Evolutionary conservation across 2,113 vertebrate species (phyloP), one percentile per base, ranked within the genome.

Genomic region (Mirza zaza): DNA sequence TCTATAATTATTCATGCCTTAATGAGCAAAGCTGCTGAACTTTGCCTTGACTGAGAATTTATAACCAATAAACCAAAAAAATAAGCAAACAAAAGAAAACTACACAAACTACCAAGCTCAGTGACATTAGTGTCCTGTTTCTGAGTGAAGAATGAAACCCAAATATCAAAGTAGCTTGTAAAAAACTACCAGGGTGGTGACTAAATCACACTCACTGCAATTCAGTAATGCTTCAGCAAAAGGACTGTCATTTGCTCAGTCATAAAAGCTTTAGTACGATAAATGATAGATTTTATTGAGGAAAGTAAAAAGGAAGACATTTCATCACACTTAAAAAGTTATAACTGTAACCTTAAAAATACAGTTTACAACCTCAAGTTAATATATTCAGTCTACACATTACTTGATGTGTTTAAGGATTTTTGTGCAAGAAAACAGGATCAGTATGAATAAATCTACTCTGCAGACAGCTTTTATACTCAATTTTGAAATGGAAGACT

Each of bases 281-380:
- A 97, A 98, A 98, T 98, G 97, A 98, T 71, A 97, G 81, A 96
- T 98, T 98, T 98, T 98, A 98, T 89, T 97, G 94, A 97, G 94
- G 71, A 97, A 87, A 86, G 93, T 98, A 98, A 98, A 97, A 98
- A 98, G 29, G 75, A 97, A 97, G 97, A 95, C 93, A 98, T 97
- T 98, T 97, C 87, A 98, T 98, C 98, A 97, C 87, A 97, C 92
- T 98, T 98, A 98, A 98, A 97, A 98, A 98, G 97, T 97, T 97
- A 80, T 97, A 97, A 97, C 96, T 96, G 85, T 96, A 98, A 98
- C 97, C 93, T 98, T 95, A 97, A 96, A 98, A 98, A 98, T 63
- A 87, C 2, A 94, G 96, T 97, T 98, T 98, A 98, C 96, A 98
- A 96, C 70, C 97, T 98, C 88, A 65, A 95, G 96, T 98, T 98